Evolutionary conservation across 2,797 vertebrate genomes (phyloP), one percentile per base, ranked within the genome.

Genomic region (Sebastes reedi): DNA sequence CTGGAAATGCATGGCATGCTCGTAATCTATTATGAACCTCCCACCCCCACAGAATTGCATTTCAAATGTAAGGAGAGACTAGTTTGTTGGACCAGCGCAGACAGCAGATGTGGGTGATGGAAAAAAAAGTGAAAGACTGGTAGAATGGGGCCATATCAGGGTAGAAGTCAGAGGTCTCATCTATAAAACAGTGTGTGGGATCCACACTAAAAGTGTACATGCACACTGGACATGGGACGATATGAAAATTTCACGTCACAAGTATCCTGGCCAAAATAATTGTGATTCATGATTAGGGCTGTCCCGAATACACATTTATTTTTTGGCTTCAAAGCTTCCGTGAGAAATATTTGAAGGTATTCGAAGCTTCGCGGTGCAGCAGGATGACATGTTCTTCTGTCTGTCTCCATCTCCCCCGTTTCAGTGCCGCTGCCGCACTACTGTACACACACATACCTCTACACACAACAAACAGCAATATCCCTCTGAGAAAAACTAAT

Each of bases 1-100:
- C 86, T 92, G 90, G 84, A 91, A 93, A 91, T 88, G 84, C 89
- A 92, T 84, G 87, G 88, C 88, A 93, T 92, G 80, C 87, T 91
- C 67, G 12, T 91, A 88, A 94, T 93, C 87, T 92, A 82, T 87
- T 87, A 89, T 80, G 86, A 93, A 88, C 85, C 76, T 91, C 72
- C 84, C 79, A 79, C 83, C 78, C 84, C 84, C 86, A 75, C 90
- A 89, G 68, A 88, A 85, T 84, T 86, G 86, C 77, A 77, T 88
- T 92, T 82, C 77, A 86, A 87, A 88, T 89, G 56, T 81, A 89
- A 89, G 86, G 68, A 80, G 73, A 84, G 70, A 32, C 74, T 62
- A 71, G 67, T 77, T 83, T 77, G 75, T 73, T 67, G 52, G 56
- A 83, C 58, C 32, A 72, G 62, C 54, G n/a, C 71, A 87, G 82